A percentile compares a stretch with the other conserved stretches of the same genome.
Evolutionary conservation across 2,113 vertebrate species (phyloP).

Genomic region (Vicugna pacos): DNA sequence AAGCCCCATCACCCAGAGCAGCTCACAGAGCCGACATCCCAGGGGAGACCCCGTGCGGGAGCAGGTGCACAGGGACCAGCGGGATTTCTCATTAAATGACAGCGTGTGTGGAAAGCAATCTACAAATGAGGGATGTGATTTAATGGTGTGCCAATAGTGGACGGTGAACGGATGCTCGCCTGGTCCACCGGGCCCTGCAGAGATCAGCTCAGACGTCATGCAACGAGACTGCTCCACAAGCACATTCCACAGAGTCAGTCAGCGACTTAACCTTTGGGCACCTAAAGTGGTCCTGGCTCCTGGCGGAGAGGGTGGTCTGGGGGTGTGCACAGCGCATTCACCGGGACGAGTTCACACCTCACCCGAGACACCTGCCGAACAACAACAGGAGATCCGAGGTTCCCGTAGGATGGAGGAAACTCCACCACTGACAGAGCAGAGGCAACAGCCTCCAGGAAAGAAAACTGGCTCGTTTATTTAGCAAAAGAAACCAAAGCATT

Average conservation of each 20-base stretch:
- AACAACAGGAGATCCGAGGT: not conserved
- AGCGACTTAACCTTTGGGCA: not conserved
- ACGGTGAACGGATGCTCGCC: not conserved
- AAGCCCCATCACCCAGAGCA: not conserved
- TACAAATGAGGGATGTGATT: rapidly evolving
- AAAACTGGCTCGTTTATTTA: not conserved
- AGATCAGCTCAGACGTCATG: not conserved
- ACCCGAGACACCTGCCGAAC: not conserved
- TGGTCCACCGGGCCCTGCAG: not conserved
- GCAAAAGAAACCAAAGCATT: not conserved
- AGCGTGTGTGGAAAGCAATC: not conserved
- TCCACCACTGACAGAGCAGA: not conserved
- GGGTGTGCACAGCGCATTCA: rapidly evolving
- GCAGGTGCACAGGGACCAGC: not conserved
- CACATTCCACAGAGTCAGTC: not conserved
- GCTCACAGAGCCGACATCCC: too few species aligned
- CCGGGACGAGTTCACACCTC: not conserved
- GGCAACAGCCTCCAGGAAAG: not conserved
- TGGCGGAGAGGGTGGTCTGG: rapidly evolving
- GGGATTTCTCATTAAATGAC: not conserved
- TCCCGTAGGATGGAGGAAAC: not conserved
- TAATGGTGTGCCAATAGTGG: not conserved
- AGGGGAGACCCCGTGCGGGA: not conserved
- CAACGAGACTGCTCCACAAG: not conserved
- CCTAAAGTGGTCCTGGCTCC: not conserved